Evolutionary conservation across 2,113 vertebrate species (phyloP), one percentile per base, ranked within the genome.

Genomic region (Eonycteris spelaea): DNA sequence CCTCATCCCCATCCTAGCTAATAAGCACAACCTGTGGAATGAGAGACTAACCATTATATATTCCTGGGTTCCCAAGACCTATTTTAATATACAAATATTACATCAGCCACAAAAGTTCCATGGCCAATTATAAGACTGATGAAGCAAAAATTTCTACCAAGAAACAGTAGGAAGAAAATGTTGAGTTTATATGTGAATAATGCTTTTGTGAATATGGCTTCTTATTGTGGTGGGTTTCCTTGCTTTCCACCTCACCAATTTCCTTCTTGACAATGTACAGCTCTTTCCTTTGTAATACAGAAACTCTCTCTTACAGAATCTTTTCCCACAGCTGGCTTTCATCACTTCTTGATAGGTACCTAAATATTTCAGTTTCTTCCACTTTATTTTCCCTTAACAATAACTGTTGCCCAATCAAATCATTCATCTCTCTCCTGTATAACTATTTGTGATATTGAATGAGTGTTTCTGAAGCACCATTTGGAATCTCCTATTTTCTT

Each of bases 301-400:
- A 96, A 96, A 96, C 57, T 71, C 73, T 82, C 86, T 85, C 87
- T 82, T 82, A 67, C 53, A 82, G 95, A 95, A 77, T 93, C 92
- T 86, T 97, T 98, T 93, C 91, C 93, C 95, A 96, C 96, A 95
- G 92, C 92, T 96, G 97, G 93, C 78, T 96, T 95, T 97, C 93
- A 95, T 97, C 94, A 97, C 86, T 96, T 92, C 63, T 91, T 97
- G 96, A 96, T 97, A 82, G 89, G 55, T 96, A 82, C 89, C 92
- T 96, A 97, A 97, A 97, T 97, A 96, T 96, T 98, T 92, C 95
- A 91, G 55, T 90, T 94, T 95, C 96, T 96, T 78, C 78, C 63
- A 93, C 91, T 96, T 95, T 94, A 94, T 97, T 96, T 98, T 97
- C 75, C 78, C 85, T 86, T 93, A 93, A 93, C 89, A 96, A 90